Evolutionary conservation across 1,140 invertebrate genomes (phyloP).

Genomic region (Brachionus asplanchnoidis): DNA sequence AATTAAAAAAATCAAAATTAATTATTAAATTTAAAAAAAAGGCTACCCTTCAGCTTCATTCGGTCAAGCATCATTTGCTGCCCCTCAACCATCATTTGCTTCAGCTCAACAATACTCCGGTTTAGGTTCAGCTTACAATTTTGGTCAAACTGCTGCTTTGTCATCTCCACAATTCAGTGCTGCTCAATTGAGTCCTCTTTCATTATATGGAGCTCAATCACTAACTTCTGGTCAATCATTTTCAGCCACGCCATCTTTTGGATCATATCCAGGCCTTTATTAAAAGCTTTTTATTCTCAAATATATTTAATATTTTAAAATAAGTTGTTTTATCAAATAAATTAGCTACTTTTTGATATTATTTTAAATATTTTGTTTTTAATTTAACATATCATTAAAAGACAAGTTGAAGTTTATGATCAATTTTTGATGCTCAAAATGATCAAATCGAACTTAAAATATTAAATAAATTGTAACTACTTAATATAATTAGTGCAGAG

Average conservation of each 20-base stretch:
- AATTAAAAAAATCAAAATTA: no score
- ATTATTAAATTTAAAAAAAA: neutral
- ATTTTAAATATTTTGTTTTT: no score
- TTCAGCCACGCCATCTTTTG: neutral
- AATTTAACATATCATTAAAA: no score
- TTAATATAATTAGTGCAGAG: no score
- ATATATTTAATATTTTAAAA: no score
- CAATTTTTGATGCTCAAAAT: no score
- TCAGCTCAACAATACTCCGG: neutral
- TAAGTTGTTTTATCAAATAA: no score
- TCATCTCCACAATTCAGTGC: neutral
- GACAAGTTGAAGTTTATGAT: no score
- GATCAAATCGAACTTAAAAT: no score
- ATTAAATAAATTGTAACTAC: no score
- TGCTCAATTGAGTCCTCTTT: neutral
- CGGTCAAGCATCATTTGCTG: neutral
- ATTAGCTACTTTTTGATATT: no score
- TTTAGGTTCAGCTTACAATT: neutral
- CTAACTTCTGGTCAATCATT: neutral
- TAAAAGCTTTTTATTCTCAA: no score
- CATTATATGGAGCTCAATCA: neutral
- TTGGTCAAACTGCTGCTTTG: neutral
- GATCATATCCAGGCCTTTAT: neutral
- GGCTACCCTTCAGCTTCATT: neutral
- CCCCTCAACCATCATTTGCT: neutral